Percentiles rank a stretch among this genome's conserved stretches.
Conservation (phyloP, 1,140 invertebrate genomes). For the Eupristina koningsbergeri region DNA sequence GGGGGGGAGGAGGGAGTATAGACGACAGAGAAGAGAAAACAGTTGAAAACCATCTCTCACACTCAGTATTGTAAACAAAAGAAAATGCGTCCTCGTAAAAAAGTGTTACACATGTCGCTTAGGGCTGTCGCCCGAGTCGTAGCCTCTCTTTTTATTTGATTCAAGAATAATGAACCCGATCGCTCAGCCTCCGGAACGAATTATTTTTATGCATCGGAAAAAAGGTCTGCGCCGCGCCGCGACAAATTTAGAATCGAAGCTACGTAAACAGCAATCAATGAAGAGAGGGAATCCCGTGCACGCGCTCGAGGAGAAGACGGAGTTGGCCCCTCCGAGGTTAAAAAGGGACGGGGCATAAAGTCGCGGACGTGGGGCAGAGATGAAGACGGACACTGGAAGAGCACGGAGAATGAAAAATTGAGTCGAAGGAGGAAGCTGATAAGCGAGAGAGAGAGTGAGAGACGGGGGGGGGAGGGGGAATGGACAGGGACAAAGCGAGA, state of each 20-base stretch:
- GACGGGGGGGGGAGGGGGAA: conserved; percentile 27
- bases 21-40: background rate
- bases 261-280: conserved; percentile 53
- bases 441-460: conserved; percentile 7
- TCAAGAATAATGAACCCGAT: conserved; percentile 9
- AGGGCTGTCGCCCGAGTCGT: background rate
- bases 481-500: conserved; percentile 43
- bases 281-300: conserved; percentile 18
- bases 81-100: background rate
- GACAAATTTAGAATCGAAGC: conserved; percentile 53
- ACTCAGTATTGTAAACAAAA: background rate
- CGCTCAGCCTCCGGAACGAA: background rate
- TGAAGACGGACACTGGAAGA: background rate
- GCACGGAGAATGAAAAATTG: conserved; percentile 25
- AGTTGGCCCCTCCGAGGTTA: background rate
- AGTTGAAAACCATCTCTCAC: background rate
- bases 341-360: background rate
- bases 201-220: conserved; percentile 26
- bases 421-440: background rate
- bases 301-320: background rate
- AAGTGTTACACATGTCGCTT: background rate
- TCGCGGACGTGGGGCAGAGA: background rate
- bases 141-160: background rate
- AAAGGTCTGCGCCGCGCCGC: background rate
- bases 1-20: too few relatives aligned